Base-by-base conservation (phyloP, 2,888 invertebrate species). In the Pandemis heparana region DNA sequence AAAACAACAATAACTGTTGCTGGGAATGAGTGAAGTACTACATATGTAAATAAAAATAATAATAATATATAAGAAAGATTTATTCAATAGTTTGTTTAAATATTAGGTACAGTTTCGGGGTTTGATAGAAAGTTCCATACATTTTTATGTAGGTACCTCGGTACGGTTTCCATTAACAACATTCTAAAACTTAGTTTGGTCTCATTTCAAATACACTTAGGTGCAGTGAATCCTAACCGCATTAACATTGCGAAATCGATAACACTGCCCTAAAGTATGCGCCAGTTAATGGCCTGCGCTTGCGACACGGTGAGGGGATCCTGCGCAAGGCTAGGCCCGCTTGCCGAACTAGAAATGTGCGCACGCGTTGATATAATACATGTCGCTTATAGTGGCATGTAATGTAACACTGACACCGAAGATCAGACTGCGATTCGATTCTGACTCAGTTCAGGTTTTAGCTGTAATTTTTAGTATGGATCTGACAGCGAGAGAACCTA, bases 211-310 rank as follows among this genome's bases (percentile, higher is more conserved):
- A 46, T 46, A 12, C 2, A 32, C 23, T 32, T 32, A 4, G 2
- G 23, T 32, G 46, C 14, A 10, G 9, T 16, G 18, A 41, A 62
- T 41, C 43, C 62, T 7, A 43, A 62, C 62, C 62, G 62, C 43
- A 18, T 41, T 12, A 18, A 43, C 16, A 41, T 62, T 62, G 43
- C 18, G 43, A 43, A 41, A 62, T 62, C 43, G 39, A 62, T 62
- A 56, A 32, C 23, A 62, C 39, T 39, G 61, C 39, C 61, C 18
- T 62, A 62, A 62, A 62, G 6, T 43, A 59, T 59, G 62, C 60
- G n/a, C n/a, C 16, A 6, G 9, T 60, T 60, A 39, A 39, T 39
- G n/a, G 60, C 18, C 39, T 41, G 62, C 41, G 41, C 62, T 62
- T 16, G 18, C 62, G 62, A 43, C 39, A 62, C 62, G 62, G 62